Conservation (phyloP, 2,888 invertebrate species). For the Imbricaverruca yamaguchii region DNA sequence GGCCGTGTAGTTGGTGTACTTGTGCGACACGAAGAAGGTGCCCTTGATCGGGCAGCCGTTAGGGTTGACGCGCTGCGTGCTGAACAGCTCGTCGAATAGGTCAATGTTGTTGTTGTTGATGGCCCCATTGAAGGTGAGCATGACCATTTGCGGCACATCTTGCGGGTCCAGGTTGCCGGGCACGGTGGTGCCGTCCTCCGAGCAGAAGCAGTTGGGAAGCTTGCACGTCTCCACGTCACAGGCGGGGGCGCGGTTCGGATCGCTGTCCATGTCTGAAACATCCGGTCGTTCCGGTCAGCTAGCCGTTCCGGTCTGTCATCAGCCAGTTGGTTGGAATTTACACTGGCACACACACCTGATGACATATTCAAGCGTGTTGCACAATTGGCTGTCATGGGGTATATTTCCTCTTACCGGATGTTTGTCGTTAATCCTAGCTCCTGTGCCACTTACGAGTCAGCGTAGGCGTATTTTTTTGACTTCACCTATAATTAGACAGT, state of each 20-base stretch:
- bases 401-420: too few relatives aligned
- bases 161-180: conserved; percentile 34
- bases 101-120: conserved; percentile 93
- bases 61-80: conserved; percentile 78
- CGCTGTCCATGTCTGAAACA: conserved; percentile 74
- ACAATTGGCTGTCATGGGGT: too few relatives aligned
- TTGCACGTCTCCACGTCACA: conserved; percentile 79
- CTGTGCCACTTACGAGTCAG: too few relatives aligned
- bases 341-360: too few relatives aligned
- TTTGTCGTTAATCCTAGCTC: too few relatives aligned
- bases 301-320: too few relatives aligned
- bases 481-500: too few relatives aligned
- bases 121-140: conserved; percentile 88
- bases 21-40: conserved; percentile 86
- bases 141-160: conserved; percentile 84
- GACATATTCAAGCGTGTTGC: too few relatives aligned
- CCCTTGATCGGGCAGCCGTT: conserved; percentile 90
- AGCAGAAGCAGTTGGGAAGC: conserved; percentile 88
- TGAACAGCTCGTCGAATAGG: conserved; percentile 85
- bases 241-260: conserved; percentile 84
- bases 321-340: too few relatives aligned
- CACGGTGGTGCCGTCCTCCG: conserved; percentile 78
- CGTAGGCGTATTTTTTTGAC: too few relatives aligned
- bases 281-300: neutral
- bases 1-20: conserved; percentile 89